Conservation (phyloP, 2,113 vertebrate species). For the Pomatostomus ruficeps region DNA sequence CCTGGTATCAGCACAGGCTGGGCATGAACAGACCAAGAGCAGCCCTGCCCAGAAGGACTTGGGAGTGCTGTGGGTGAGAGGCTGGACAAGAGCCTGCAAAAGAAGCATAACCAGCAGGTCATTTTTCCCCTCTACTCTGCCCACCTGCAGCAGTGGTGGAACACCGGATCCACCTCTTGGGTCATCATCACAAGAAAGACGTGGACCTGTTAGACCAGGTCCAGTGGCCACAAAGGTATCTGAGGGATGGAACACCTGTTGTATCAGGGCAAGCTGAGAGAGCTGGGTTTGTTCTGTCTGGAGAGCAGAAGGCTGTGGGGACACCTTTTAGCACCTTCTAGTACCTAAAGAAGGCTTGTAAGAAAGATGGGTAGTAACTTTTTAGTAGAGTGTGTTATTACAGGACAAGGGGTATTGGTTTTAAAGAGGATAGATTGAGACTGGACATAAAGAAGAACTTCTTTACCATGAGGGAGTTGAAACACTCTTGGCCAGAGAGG, state of each 20-base stretch:
- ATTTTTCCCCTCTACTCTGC: neutral
- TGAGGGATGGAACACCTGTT: neutral
- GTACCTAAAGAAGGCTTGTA: neutral
- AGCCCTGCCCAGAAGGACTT: neutral
- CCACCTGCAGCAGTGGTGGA: neutral
- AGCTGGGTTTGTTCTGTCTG: neutral
- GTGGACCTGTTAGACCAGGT: neutral
- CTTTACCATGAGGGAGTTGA: neutral
- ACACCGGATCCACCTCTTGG: neutral
- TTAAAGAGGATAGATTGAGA: neutral
- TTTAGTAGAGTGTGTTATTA: neutral
- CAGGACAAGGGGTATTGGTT: neutral
- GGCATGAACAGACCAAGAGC: neutral
- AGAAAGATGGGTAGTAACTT: neutral
- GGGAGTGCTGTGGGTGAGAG: neutral
- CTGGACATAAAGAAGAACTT: neutral
- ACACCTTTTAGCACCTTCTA: neutral
- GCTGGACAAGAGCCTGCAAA: neutral
- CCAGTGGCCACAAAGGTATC: neutral
- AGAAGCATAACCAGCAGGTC: neutral
- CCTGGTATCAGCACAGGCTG: accelerated
- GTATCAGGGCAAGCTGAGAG: neutral
- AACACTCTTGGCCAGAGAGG: neutral
- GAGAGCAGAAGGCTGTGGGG: neutral
- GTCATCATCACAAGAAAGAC: neutral